A percentile compares a stretch with the other conserved stretches of the same genome.
Evolutionary conservation across 2,113 vertebrate genomes (phyloP).

Genomic region (Perca schrenkii): DNA sequence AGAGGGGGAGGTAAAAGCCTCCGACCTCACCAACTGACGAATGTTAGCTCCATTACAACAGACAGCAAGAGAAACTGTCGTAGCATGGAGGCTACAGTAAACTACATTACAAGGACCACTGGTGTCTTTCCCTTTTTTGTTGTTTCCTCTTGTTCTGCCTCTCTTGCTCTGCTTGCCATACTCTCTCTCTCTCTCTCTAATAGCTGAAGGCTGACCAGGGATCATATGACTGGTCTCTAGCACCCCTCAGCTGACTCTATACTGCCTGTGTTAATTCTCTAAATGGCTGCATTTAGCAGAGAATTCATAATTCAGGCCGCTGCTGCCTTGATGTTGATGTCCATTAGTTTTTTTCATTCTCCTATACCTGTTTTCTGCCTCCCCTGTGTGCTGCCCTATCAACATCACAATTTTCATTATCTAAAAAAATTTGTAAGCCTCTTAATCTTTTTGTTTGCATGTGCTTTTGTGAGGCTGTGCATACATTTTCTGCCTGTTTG

Average conservation of each 20-base stretch:
- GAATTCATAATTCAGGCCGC: background rate
- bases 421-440: background rate
- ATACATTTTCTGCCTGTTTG: background rate
- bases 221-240: conserved; percentile 75
- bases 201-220: conserved; percentile 64
- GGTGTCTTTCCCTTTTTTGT: conserved; percentile 5
- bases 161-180: background rate
- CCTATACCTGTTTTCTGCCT: background rate
- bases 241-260: conserved; percentile 24
- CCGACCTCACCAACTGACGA: conserved; percentile 1
- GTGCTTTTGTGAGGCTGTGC: background rate
- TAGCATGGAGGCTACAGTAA: background rate
- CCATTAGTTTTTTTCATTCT: background rate
- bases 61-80: background rate
- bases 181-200: conserved; percentile 51
- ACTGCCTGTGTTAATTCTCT: conserved; percentile 40
- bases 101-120: conserved; percentile 8
- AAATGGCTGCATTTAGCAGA: conserved; percentile 31
- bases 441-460: background rate
- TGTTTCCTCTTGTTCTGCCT: conserved; percentile 13
- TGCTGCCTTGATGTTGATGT: background rate
- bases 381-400: background rate
- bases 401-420: background rate
- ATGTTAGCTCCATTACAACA: conserved; percentile 24
- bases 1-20: conserved; percentile 20